Conservation (phyloP, 2,113 vertebrate genomes). For the Rhagologus leucostigma region DNA sequence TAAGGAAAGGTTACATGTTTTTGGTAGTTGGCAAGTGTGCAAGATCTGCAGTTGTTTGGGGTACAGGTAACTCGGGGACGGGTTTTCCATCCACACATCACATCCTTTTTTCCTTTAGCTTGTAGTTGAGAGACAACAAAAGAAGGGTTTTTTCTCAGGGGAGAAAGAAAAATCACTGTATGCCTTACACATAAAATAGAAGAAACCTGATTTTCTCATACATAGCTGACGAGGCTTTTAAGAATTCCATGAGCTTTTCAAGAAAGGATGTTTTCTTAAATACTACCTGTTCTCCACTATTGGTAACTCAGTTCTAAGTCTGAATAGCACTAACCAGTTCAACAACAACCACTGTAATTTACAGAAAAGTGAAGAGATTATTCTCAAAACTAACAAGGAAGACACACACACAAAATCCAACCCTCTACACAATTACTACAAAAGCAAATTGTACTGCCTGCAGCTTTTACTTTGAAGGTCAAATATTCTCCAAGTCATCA, state of each 20-base stretch:
- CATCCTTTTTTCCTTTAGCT: background rate
- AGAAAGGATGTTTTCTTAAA: background rate
- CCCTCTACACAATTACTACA: background rate
- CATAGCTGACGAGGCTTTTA: background rate
- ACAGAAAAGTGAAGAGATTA: background rate
- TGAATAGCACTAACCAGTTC: background rate
- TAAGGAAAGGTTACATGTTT: background rate
- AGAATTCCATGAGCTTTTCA: background rate
- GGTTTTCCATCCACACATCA: background rate
- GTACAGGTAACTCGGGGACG: background rate
- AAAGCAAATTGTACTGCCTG: constrained; percentile 27
- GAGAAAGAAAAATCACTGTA: background rate
- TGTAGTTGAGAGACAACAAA: background rate
- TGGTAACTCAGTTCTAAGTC: background rate
- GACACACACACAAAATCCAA: background rate
- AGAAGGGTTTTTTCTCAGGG: rapidly evolving
- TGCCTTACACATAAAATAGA: background rate
- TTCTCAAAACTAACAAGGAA: constrained; percentile 5
- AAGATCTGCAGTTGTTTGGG: background rate
- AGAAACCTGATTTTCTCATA: background rate
- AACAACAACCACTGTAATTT: background rate
- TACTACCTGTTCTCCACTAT: background rate
- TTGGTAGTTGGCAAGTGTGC: background rate
- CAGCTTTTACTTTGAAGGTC: constrained; percentile 54
- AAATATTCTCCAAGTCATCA: constrained; percentile 39